Base-by-base conservation (phyloP, 1,140 invertebrate species). In the Pseudomyrmex cubaensis region DNA sequence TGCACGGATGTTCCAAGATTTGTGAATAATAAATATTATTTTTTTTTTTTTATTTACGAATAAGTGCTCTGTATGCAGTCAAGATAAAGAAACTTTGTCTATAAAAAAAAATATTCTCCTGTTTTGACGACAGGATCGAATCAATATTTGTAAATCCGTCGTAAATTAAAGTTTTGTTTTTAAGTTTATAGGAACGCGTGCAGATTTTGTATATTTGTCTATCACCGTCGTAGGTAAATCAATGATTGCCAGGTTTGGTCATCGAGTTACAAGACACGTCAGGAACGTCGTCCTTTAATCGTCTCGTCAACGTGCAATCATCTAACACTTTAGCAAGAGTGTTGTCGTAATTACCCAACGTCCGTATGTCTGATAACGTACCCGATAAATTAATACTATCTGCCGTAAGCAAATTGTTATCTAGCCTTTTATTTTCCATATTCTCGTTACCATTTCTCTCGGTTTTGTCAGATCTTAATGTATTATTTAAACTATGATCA, bases 401-500 rank as follows among this genome's bases (percentile, higher is more conserved):
- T 64, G 69, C 84, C 17, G 84, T 76, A 56, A 92, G 80, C 77
- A 91, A 74, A 83, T 70, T 86, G 52, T 35, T 77, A 56, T 89
- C 87, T 50, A 87, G 78, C 74, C 87, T 85, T 77, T 88, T 90
- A 82, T 92, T 94, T 48, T 93, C 93, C 56, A 92, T 70, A 89
- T 92, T 93, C 57, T 92, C 90, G 70, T 93, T 93, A 13, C 85
- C 92, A 15, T 92, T 93, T 63, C 82, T 91, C 64, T 93, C 92
- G 22, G 83, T 85, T 78, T 90, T 92, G 50, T 93, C 93, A 85
- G 90, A 91, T 89, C 90, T 92, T 85, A 92, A 84, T 13, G 91
- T 90, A 85, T 91, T 93, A 66, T 90, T 92, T 85, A 93, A 89
- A 83, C 90, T 93, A 86, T 92, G 89, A 86, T 93, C 93, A 52